These are phyloP conservation scores for Pseudopodoces humilis DNA, from an alignment of 2,113 vertebrate species.

Conservation along the genomic window DNA sequence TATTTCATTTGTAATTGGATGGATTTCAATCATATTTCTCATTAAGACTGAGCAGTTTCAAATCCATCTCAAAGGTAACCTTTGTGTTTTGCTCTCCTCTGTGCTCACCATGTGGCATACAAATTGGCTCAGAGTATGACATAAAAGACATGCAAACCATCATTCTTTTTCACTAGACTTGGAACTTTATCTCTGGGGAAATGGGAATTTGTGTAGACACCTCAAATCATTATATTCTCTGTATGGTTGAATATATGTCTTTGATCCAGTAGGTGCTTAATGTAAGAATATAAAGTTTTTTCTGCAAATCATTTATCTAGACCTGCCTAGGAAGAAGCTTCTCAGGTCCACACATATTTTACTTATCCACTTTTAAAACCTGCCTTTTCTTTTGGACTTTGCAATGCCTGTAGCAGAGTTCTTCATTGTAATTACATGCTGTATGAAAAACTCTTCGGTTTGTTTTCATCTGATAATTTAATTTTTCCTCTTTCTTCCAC, in stretches of 20 bases:
- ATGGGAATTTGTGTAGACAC: not conserved
- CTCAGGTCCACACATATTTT: not conserved
- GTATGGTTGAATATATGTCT: not conserved
- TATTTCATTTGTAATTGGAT: not conserved
- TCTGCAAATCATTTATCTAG: not conserved
- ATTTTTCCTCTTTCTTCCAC: not conserved
- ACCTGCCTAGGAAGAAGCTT: not conserved
- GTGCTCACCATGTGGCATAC: not conserved
- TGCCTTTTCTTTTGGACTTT: not conserved
- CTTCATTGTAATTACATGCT: not conserved
- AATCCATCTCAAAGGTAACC: not conserved
- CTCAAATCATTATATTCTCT: not conserved
- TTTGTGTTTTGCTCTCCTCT: not conserved
- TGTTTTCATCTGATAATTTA: not conserved
- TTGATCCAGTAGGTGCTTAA: not conserved
- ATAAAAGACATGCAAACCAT: not conserved
- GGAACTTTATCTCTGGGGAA: not conserved
- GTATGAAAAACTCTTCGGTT: not conserved
- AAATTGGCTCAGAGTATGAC: not conserved
- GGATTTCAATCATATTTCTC: not conserved
- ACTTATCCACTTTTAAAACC: not conserved
- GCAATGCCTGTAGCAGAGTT: not conserved
- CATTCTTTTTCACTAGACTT: not conserved
- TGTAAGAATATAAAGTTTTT: not conserved
- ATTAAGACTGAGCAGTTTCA: not conserved